Evolutionary conservation across 2,797 vertebrate genomes (phyloP), one percentile per base, ranked within the genome.

Genomic region (Sebastes ruberrimus): DNA sequence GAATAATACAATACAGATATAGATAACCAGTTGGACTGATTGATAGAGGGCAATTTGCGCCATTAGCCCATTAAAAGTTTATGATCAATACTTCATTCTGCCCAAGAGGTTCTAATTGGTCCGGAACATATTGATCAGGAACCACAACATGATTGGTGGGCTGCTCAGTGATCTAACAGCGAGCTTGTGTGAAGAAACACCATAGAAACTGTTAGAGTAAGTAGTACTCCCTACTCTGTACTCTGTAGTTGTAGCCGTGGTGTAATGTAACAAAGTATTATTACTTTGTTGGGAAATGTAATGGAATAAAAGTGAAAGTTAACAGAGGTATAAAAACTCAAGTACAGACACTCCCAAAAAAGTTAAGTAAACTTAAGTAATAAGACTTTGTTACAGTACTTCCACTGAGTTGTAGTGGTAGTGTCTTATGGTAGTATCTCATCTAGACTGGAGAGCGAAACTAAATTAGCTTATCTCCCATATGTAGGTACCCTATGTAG

Each of bases 11-110:
- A n/a, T 10, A 79, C 5, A 33, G 9, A 60, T 60, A 84, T 62
- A 55, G 71, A 84, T 60, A 70, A 84, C 8, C 30, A 61, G 65
- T 53, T 74, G 25, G 32, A 69, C 18, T 83, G 81, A 84, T 35
- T 74, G 62, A 86, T 68, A 74, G n/a, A 75, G 55, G 18, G 60
- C 3, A 33, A 61, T 66, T 83, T 83, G 62, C 14, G 52, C 63
- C 30, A 83, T 88, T 71, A 71, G 76, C 7, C 27, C 30, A 81
- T 81, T 84, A 71, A 73, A 91, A 73, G 61, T 82, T 82, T 60
- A 85, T 61, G 75, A 89, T 84, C 77, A 73, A 89, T 88, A 74
- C 84, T 78, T 78, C 2, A 78, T 80, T 71, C 55, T 46, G 27
- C 49, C 60, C 30, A 35, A 59, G 61, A 85, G 84, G 69, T 62